phyloP scores from a whole-genome alignment of 2,888 invertebrate genomes.

The Limnephilus lunatus region DNA sequence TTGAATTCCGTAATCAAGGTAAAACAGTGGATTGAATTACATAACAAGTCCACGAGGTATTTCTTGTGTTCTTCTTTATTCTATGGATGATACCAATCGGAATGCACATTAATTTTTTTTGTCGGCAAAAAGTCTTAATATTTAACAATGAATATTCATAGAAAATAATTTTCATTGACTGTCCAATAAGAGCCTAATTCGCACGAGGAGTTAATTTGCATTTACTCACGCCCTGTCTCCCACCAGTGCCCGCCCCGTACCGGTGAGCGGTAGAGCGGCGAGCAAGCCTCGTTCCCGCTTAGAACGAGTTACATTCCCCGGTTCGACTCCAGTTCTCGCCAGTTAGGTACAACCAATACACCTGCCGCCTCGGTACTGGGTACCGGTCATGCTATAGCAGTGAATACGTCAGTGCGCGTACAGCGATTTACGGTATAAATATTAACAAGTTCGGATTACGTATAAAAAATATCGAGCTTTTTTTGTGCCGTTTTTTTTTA shows the following conservation, averaged over 20 bases:
- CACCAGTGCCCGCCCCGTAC: background rate
- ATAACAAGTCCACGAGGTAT: too few species aligned
- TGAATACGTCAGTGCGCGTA: background rate
- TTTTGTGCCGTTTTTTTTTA: background rate
- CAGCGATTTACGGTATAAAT: background rate
- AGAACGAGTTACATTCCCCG: slow-evolving; percentile 14
- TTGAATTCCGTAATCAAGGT: too few species aligned
- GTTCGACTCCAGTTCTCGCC: slow-evolving; percentile 6
- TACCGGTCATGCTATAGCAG: background rate
- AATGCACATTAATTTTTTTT: too few species aligned
- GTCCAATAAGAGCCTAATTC: background rate
- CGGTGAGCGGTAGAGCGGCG: background rate
- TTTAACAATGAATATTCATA: background rate
- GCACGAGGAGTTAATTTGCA: background rate
- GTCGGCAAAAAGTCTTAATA: background rate
- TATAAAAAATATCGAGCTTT: background rate
- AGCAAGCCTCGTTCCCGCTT: background rate
- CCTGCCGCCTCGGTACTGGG: background rate
- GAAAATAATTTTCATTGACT: background rate
- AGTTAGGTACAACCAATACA: slow-evolving; percentile 19
- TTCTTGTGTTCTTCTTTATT: too few species aligned
- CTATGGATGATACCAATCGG: too few species aligned
- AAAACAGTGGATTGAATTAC: too few species aligned
- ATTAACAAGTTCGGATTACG: background rate
- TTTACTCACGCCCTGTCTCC: background rate